Evolutionary conservation across 2,797 vertebrate species (phyloP), one percentile per base, ranked within the genome.

Genomic region (Poeciliopsis turneri): DNA sequence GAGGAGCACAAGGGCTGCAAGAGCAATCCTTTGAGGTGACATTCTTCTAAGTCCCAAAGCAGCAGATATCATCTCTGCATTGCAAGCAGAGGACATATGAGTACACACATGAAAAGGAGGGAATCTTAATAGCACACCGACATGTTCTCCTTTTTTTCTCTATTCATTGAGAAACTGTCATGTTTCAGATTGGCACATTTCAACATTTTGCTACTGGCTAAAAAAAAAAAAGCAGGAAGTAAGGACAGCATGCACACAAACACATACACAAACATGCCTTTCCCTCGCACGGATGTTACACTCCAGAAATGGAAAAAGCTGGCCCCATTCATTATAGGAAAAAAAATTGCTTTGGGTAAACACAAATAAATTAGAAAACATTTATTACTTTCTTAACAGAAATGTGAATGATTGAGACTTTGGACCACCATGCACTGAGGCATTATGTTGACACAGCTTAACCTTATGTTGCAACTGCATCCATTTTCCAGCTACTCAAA

Each of bases 131-230:
- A 90, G 78, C 57, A 61, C 71, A 57, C 72, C 76, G 84, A 80
- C 85, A 79, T 47, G 76, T 45, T 72, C 66, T 30, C n/a, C 78
- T 76, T 86, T 82, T 86, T 70, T 70, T 39, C 59, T 36, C 73
- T 72, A 73, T 88, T 87, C 89, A 90, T 86, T 86, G 90, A 92
- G 79, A 86, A 90, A 91, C 92, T 91, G 86, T 94, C 91, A 84
- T 93, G 92, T 82, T 86, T 88, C 88, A 81, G 78, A 89, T 85
- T 84, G 82, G 70, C 81, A 88, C 80, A 93, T 88, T 91, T 89
- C 88, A 90, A 82, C 88, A 87, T 83, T 86, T 86, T 82, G 81
- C 69, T 77, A 51, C 43, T 84, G 78, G 82, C 76, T 11, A 43
- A 53, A 79, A 77, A 53, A 76, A 33, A 53, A 61, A 49, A 46